Base-by-base conservation (phyloP, 2,113 vertebrate species). In the Setophaga kirtlandii region DNA sequence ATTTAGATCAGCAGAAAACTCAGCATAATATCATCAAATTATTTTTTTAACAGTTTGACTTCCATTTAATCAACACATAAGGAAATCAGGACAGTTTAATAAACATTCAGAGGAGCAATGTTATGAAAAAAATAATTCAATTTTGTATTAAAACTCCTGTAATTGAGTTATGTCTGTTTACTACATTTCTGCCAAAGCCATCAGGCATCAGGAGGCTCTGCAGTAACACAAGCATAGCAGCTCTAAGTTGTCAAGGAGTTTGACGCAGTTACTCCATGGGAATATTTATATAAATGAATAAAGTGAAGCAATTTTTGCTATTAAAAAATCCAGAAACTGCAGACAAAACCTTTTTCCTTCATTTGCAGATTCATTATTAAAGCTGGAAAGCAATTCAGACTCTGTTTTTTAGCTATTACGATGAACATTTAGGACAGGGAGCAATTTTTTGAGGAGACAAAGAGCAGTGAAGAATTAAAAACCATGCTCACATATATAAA, bases 211-310 rank as follows among this genome's bases (percentile, higher is more conserved):
- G 60, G 35, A 82, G 62, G 58, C 59, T 95, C 70, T 86, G 71
- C 65, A 87, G 49, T 17, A 87, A 58, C 77, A 90, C 28, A 79
- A 60, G 65, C 17, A 33, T 17, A 89, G 50, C 62, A 80, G 27
- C n/a, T 92, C 55, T 63, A 75, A 94, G n/a, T 55, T 83, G 77
- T 82, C 81, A 85, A 64, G 84, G 53, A 79, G 42, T 87, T 89
- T 89, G 85, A 68, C 27, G 47, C 63, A 88, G 27, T 87, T 84
- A 64, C 10, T 91, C 46, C 33, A 42, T 59, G 47, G 42, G 75
- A 63, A 39, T 92, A 92, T 85, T 94, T 91, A 75, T 39, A 84
- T 23, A 81, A 94, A 91, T 73, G 7, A 92, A 88, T 65, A 80
- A 92, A 6, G 15, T 39, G 47, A 90, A 85, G 39, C 18, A 55